Conservation (phyloP, 2,113 vertebrate species). For the Spea bombifrons region DNA sequence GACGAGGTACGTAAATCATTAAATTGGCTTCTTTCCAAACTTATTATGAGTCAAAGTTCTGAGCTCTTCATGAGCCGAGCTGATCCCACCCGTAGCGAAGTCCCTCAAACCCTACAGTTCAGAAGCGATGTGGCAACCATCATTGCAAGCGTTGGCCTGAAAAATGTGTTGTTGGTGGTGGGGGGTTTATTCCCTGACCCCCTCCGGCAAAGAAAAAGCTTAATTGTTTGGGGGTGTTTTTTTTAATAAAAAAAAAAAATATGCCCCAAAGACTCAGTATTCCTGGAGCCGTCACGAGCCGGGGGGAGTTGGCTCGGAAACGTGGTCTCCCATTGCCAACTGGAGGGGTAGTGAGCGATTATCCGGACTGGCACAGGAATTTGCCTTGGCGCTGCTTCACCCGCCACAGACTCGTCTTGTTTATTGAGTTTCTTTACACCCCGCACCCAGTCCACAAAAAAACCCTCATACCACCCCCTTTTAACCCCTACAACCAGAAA, state of each 20-base stretch:
- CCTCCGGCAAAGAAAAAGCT: neutral
- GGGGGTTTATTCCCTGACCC: no score
- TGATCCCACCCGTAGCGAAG: no score
- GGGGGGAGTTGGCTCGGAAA: conserved; percentile 2
- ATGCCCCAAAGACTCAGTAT: neutral
- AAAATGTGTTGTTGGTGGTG: no score
- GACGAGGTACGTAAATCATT: no score
- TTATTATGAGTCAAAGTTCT: no score
- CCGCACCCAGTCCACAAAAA: neutral
- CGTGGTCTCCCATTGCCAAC: conserved; percentile 9
- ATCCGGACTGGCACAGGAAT: neutral
- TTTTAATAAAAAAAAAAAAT: neutral
- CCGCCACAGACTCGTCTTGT: conserved; percentile 43
- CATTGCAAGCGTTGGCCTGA: no score
- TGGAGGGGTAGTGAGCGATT: conserved; percentile 1
- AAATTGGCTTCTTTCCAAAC: no score
- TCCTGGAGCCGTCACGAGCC: neutral
- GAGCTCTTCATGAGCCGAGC: no score
- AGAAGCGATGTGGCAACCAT: no score
- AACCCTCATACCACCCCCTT: conserved; percentile 22
- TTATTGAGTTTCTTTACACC: neutral
- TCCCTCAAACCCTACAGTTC: no score
- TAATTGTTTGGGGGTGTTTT: neutral
- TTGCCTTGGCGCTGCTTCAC: conserved; percentile 21
- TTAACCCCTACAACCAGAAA: neutral